Evolutionary conservation across 2,113 vertebrate genomes (phyloP), one percentile per base, ranked within the genome.

Genomic region (Spermophilus dauricus): DNA sequence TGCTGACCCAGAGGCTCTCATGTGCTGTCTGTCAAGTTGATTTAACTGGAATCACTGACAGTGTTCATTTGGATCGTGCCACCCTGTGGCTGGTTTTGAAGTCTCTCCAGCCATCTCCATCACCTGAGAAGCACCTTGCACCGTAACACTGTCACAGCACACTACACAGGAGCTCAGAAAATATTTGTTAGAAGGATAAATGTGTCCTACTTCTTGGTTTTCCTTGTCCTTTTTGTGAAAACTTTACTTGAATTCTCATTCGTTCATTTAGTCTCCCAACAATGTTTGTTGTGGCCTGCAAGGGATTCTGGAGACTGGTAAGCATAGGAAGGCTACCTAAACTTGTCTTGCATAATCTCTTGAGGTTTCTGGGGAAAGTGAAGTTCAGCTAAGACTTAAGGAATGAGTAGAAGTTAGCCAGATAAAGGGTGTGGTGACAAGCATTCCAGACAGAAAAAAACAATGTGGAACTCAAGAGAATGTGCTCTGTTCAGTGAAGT

Each of bases 61-160:
- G 48, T 82, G 85, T 98, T 97, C 95, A 6, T 0, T 0, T 91
- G 42, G 86, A 97, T 97, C 95, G 90, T 95, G 75, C 34, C 83
- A 89, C 82, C 70, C 45, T 28, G 0, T 45, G 95, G 95, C 97
- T 94, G 85, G 94, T 87, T 56, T 73, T 61, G 45, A 48, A 24
- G 9, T 89, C 58, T 98, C n/a, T 10, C 18, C 63, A 72, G 3
- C 63, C 30, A 30, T 34, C 4, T 39, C 51, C 2, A 4, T 80
- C 32, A 24, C 42, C 61, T 51, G 26, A 85, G 39, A 9, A 86
- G 45, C 34, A 12, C 22, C 65, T 69, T 39, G 20, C 2, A 13
- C 51, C 2, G 11, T 37, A 84, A 89, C 75, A 51, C 26, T 13
- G 72, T 32, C 34, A 65, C 39, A 0, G 42, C 20, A 1, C 8